These are phyloP conservation scores for Pterobdella sp. DNA, from an alignment of 2,888 invertebrate genomes.

Conservation along the genomic window DNA sequence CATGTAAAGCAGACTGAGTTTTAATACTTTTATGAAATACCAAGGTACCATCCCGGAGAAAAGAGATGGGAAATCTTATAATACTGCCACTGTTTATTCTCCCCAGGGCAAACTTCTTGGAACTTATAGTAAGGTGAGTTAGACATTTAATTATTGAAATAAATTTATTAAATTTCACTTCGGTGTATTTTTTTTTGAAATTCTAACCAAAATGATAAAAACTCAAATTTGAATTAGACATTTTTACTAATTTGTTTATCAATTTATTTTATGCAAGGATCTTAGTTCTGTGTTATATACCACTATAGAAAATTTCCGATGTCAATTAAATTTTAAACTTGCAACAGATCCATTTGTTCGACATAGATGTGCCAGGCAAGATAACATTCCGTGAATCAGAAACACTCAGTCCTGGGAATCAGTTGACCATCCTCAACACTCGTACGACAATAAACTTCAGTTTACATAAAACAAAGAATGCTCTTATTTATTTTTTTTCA, in stretches of 20 bases:
- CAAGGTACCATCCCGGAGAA: constrained; percentile 73
- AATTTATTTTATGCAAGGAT: no score
- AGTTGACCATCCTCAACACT: constrained; percentile 66
- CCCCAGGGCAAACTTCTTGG: constrained; percentile 69
- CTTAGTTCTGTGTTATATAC: no score
- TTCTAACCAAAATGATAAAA: neutral
- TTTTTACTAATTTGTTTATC: neutral
- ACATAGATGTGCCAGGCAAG: constrained; percentile 85
- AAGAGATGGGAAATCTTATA: constrained; percentile 61
- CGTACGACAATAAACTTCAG: constrained; percentile 43
- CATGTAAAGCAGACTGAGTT: neutral
- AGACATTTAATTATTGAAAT: no score
- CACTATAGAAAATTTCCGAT: no score
- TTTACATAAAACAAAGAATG: neutral
- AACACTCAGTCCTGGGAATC: constrained; percentile 67
- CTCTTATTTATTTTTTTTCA: neutral
- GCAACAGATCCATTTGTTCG: constrained; percentile 78
- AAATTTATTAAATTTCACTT: no score
- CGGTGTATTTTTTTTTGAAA: neutral
- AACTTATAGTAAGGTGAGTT: constrained; percentile 70
- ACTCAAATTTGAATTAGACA: neutral
- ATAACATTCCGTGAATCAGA: constrained; percentile 89
- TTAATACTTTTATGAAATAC: neutral
- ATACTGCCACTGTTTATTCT: constrained; percentile 80
- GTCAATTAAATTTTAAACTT: no score